Conservation (phyloP, 1,140 invertebrate species). For the Zaprionus inermis region DNA sequence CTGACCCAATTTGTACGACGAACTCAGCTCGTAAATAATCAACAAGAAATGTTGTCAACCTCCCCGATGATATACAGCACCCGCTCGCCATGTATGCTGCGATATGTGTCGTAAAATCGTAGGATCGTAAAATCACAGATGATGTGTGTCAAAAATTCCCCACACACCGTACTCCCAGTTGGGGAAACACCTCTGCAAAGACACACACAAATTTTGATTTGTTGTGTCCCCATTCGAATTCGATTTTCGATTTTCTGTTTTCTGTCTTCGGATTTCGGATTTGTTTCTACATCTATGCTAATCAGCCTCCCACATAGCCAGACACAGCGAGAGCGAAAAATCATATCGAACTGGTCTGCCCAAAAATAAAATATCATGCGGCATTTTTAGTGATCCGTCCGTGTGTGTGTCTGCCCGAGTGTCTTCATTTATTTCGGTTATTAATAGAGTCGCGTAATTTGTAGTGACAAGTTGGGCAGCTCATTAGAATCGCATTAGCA, state of each 20-base stretch:
- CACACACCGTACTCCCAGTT: slow-evolving; percentile 1
- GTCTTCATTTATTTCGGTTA: slow-evolving; percentile 72
- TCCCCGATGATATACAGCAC: slow-evolving; percentile 23
- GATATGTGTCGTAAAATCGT: not conserved
- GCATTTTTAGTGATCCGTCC: slow-evolving; percentile 15
- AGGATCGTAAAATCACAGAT: not conserved
- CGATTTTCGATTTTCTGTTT: slow-evolving; percentile 14
- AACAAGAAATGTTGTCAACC: slow-evolving; percentile 18
- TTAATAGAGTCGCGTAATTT: slow-evolving; percentile 77
- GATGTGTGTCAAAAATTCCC: slow-evolving; percentile 24
- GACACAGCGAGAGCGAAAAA: slow-evolving; percentile 22
- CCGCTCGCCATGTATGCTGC: too few species aligned
- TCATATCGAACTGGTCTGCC: slow-evolving; percentile 55
- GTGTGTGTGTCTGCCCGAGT: slow-evolving; percentile 4
- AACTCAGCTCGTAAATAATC: slow-evolving; percentile 19
- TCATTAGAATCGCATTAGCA: slow-evolving; percentile 73
- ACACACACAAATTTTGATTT: slow-evolving; percentile 30
- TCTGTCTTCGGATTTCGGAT: slow-evolving; percentile 13
- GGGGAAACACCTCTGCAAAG: slow-evolving; percentile 46
- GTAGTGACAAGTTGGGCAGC: slow-evolving; percentile 79
- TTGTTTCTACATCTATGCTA: slow-evolving; percentile 56
- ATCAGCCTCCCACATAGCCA: slow-evolving; percentile 78
- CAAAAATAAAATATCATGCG: slow-evolving; percentile 66
- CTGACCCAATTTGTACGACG: slow-evolving; percentile 35
- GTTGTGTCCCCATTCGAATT: slow-evolving; percentile 14